Percentiles rank a stretch among this genome's conserved stretches.
These are phyloP conservation scores for Amiota communis DNA, from an alignment of 2,888 invertebrate species.

Conservation along the genomic window DNA sequence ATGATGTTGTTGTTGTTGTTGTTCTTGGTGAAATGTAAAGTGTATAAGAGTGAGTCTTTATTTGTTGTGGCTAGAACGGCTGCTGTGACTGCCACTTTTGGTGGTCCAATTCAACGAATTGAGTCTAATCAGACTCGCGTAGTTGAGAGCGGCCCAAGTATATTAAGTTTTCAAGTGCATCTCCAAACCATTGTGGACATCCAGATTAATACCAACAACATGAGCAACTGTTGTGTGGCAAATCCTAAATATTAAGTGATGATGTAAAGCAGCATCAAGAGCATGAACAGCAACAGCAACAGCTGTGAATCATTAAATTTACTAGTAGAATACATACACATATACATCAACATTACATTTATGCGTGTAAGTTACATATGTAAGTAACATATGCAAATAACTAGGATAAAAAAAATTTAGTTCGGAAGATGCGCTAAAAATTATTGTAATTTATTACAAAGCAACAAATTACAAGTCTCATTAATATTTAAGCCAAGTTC, in stretches of 20 bases:
- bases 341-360: conserved; percentile 51
- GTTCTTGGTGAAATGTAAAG: neutral
- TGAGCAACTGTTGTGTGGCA: conserved; percentile 11
- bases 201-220: neutral
- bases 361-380: conserved; percentile 42
- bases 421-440: conserved; percentile 38
- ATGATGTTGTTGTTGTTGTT: conserved; percentile 44
- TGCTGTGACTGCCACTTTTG: conserved; percentile 52
- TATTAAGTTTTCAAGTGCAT: conserved; percentile 56
- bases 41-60: neutral
- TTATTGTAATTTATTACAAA: conserved; percentile 62
- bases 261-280: neutral
- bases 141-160: conserved; percentile 58
- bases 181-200: too few species aligned
- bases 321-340: conserved; percentile 44
- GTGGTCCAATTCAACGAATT: conserved; percentile 67
- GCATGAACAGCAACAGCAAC: neutral
- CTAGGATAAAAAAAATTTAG: conserved; percentile 44
- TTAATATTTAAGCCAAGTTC: conserved; percentile 65
- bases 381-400: conserved; percentile 55
- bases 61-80: conserved; percentile 41
- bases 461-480: conserved; percentile 67
- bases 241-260: neutral
- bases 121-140: conserved; percentile 63
- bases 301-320: neutral